Percentiles rank a stretch among this genome's conserved stretches.
These are phyloP conservation scores for Eilema griseolum DNA, from an alignment of 2,888 invertebrate genomes.

Conservation along the genomic window DNA sequence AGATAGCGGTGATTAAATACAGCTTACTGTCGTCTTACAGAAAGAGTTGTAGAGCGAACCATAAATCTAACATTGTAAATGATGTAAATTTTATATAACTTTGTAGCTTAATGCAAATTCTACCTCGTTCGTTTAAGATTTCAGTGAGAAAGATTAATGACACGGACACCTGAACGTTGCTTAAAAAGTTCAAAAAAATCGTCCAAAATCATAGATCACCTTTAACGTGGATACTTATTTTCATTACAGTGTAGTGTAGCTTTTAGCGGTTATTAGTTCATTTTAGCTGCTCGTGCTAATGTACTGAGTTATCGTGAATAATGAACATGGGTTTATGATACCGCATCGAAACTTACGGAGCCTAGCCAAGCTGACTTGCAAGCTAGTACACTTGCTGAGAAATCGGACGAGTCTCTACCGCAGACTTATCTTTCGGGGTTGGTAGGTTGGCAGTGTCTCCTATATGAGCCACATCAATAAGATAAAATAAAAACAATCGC, in stretches of 20 bases:
- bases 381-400: too few species aligned
- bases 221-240: not conserved
- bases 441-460: too few species aligned
- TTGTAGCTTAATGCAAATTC: not conserved
- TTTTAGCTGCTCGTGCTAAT: not conserved
- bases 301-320: not conserved
- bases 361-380: too few species aligned
- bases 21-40: conserved; percentile 38
- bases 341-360: too few species aligned
- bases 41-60: conserved; percentile 36
- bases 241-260: not conserved
- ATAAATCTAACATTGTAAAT: conserved; percentile 38
- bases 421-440: too few species aligned
- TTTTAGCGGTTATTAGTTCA: not conserved
- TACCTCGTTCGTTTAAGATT: conserved; percentile 28
- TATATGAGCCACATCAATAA: too few species aligned
- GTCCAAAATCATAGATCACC: not conserved
- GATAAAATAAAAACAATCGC: too few species aligned
- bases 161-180: not conserved
- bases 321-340: not conserved
- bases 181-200: not conserved
- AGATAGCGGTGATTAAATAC: conserved; percentile 62
- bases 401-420: too few species aligned
- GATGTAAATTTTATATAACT: not conserved
- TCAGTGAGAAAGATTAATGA: conserved; percentile 10